phyloP scores from a whole-genome alignment of 2,113 vertebrate genomes.

The cattle (Bos taurus) region ARS-UCD2.0 NC_037331.1:55280001-55280500 shows the following conservation, averaged over 20 bases:
- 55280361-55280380: neutral
- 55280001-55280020: neutral
- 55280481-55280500: neutral
- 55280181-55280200: neutral
- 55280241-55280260: neutral
- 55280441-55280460: neutral
- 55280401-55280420: neutral
- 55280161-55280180: neutral
- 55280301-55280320: neutral
- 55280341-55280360: neutral
- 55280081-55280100: slow-evolving; percentile 4
- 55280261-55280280: neutral
- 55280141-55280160: neutral
- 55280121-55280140: neutral
- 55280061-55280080: slow-evolving; percentile 34
- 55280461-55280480: neutral
- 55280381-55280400: neutral
- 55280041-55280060: neutral
- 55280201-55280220: slow-evolving; percentile 6
- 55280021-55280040: neutral
- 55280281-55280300: neutral
- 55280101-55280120: neutral
- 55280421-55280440: neutral
- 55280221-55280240: neutral
- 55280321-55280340: slow-evolving; percentile 13